A percentile compares a stretch with the other conserved stretches of the same genome.
phyloP scores from a whole-genome alignment of 2,888 invertebrate genomes.

The Ariolimax columbianus region DNA sequence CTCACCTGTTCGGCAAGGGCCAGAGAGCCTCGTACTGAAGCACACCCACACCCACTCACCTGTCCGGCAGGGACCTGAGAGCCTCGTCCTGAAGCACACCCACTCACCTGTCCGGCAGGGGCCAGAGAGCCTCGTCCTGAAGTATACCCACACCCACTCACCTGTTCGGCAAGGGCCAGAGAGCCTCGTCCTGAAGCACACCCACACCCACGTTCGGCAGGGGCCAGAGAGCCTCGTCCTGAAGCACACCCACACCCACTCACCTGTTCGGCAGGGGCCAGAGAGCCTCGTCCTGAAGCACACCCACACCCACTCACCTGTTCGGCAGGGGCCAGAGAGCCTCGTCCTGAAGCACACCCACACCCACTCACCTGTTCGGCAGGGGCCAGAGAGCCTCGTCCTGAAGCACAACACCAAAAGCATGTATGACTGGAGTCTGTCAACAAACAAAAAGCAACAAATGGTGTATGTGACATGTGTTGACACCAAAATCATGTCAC shows the following conservation, averaged over 20 bases:
- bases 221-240: slow-evolving; percentile 73
- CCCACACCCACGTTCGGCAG: slow-evolving; percentile 76
- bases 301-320: slow-evolving; percentile 77
- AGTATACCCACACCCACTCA: no score
- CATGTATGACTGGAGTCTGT: slow-evolving; percentile 78
- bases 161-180: slow-evolving; percentile 75
- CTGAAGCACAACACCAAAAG: slow-evolving; percentile 75
- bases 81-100: no score
- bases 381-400: slow-evolving; percentile 73
- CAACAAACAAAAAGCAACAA: slow-evolving; percentile 48
- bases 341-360: slow-evolving; percentile 71
- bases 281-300: slow-evolving; percentile 68
- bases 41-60: no score
- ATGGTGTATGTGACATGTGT: not conserved
- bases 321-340: slow-evolving; percentile 73
- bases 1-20: no score
- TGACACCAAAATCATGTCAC: no score
- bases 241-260: slow-evolving; percentile 74
- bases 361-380: slow-evolving; percentile 77
- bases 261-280: slow-evolving; percentile 76
- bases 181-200: slow-evolving; percentile 68
- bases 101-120: no score
- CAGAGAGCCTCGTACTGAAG: no score
- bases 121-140: no score
- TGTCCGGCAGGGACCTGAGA: no score